Base-by-base conservation (phyloP, 1,140 invertebrate genomes). In the Babylonia areolata region DNA sequence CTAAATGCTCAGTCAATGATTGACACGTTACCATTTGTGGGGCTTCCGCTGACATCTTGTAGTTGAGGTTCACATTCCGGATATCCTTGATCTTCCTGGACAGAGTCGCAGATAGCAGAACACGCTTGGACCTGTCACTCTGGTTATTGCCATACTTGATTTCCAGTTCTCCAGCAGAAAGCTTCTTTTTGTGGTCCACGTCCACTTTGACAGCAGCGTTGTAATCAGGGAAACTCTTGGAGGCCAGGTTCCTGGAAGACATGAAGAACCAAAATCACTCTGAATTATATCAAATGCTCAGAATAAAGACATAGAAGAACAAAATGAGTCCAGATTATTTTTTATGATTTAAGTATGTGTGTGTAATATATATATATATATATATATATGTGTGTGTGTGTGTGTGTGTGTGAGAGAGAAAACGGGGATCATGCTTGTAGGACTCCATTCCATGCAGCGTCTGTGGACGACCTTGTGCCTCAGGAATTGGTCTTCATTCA, bases 211-310 rank as follows among this genome's bases (percentile, higher is more conserved):
- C 28, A 17, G 81, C 35, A 3, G 84, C 54, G 71, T 89, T 89
- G 84, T 88, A 89, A 12, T 89, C 86, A 64, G 86, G 87, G 84
- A 84, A 87, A 33, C 86, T 79, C 54, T 81, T 88, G 15, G 81
- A 75, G 64, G 86, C 84, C 42, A 88, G 33, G 82, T 81, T 88
- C n/a, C 87, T 89, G 81, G 17, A 6, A 64, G 58, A 23, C 58
- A 64, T 6, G 2, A 64, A 23, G 28, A 0, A 20, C 6, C 58
- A 23, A 64, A 1, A 1, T 64, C 28, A n/a, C 28, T n/a, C n/a
- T n/a, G n/a, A n/a, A n/a, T n/a, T n/a, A n/a, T n/a, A n/a, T n/a
- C n/a, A n/a, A n/a, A n/a, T n/a, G n/a, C n/a, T n/a, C 46, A 51
- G 46, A 20, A 20, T 11, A 6, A 51, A 11, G 46, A 51, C 46